Evolutionary conservation across 2,113 vertebrate genomes (phyloP).

Genomic region (Sitta europaea): DNA sequence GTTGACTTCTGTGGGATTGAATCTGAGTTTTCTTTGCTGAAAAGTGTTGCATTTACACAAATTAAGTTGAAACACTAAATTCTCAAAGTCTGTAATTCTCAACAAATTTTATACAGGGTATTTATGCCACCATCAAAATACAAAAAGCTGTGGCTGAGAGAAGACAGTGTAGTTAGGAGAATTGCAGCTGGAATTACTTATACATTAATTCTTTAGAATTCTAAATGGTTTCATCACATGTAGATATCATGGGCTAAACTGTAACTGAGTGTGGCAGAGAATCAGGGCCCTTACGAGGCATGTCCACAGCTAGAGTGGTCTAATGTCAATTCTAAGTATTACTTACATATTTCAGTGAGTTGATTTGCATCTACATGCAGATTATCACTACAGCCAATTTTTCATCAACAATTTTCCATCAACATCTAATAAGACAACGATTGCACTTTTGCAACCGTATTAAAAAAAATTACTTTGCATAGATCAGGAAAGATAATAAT

Average conservation of each 20-base stretch:
- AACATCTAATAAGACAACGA: not conserved
- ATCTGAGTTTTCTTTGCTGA: not conserved
- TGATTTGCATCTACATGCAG: not conserved
- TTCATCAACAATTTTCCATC: not conserved
- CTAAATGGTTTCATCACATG: not conserved
- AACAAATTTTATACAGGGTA: not conserved
- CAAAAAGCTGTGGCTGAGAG: not conserved
- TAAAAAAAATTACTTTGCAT: not conserved
- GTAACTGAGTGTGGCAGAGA: not conserved
- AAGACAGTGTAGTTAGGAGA: not conserved
- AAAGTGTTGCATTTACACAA: not conserved
- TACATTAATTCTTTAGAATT: not conserved
- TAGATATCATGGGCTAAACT: not conserved
- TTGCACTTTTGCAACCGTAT: not conserved
- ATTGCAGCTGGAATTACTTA: not conserved
- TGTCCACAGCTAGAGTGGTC: not conserved
- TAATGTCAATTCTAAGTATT: not conserved
- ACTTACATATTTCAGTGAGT: not conserved
- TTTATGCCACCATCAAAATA: not conserved
- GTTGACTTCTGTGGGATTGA: not conserved
- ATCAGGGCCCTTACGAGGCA: not conserved
- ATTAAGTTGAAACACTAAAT: not conserved
- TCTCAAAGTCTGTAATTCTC: not conserved
- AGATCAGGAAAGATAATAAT: not conserved
- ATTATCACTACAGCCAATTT: not conserved